These are phyloP conservation scores for Pampusana beccarii DNA, from an alignment of 2,113 vertebrate genomes.

Conservation along the genomic window DNA sequence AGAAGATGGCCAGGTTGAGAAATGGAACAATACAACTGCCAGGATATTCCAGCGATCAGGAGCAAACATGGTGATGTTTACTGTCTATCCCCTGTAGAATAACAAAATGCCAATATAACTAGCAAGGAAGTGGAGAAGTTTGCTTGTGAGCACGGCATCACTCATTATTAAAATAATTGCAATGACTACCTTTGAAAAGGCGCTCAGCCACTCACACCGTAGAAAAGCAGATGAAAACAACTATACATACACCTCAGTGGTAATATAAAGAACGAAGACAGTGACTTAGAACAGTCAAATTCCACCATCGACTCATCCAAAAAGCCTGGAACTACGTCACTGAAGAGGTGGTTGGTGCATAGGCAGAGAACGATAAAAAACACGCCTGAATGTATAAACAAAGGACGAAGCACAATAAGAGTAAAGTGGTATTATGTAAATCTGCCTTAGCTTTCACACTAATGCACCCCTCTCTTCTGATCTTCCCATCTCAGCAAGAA, in stretches of 20 bases:
- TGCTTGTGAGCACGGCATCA: neutral
- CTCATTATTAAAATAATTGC: neutral
- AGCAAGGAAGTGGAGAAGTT: neutral
- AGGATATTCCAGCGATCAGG: neutral
- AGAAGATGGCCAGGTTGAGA: neutral
- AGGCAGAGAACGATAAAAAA: neutral
- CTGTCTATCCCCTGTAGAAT: neutral
- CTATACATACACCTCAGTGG: neutral
- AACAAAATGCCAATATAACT: neutral
- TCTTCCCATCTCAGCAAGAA: slow-evolving; percentile 38
- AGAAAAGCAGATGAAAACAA: neutral
- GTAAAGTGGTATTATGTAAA: slow-evolving; percentile 27
- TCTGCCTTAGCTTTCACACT: neutral
- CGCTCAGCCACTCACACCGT: neutral
- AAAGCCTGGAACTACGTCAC: neutral
- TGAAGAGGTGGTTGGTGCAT: neutral
- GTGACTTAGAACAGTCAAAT: neutral
- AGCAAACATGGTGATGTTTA: neutral
- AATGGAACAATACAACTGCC: neutral
- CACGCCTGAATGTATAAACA: neutral
- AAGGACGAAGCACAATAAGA: slow-evolving; percentile 7
- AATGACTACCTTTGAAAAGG: neutral
- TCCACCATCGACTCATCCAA: neutral
- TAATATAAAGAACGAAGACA: neutral
- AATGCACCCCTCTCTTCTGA: neutral